Base-by-base conservation (phyloP, 2,113 vertebrate species). In the Dissostichus mawsoni region DNA sequence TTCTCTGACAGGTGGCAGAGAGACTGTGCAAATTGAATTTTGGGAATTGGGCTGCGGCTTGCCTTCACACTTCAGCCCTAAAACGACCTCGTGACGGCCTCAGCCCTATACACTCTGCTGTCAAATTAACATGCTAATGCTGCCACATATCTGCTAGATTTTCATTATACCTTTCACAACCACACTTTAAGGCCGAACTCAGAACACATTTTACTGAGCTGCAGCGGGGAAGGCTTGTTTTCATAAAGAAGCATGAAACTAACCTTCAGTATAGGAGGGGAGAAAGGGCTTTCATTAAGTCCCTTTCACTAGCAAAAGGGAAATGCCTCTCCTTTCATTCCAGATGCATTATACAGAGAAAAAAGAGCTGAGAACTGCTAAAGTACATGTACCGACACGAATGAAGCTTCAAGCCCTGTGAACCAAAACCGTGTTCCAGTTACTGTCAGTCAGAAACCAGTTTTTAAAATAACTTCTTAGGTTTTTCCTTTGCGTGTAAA, bases 1-100 rank as follows among this genome's bases (percentile, higher is more conserved):
- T 73, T 72, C 78, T 76, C 80, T 82, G 89, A 85, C 87, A 91
- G 89, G 85, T 92, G 85, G 72, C 58, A 56, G 61, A 41, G 76
- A 72, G 71, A 76, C 82, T 70, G 80, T 89, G 89, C 77, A 87
- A 91, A 93, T 90, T 91, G 76, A 92, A 86, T 90, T 88, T 62
- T 18, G 76, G 83, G 81, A 92, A 74, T 57, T 69, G 51, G 75
- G 55, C 82, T 63, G 63, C 5, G 25, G 65, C 66, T 76, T 62
- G 48, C 33, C 64, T 45, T 91, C 80, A 69, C 89, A 87, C 75
- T 57, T 29, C 71, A 61, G 53, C 75, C 57, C 74, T 72, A 71
- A 83, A 78, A 63, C 36, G 36, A 41, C 36, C 36, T 41, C 1
- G 36, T 41, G 36, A 41, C 9, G n/a, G 58, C 68, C 16, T 63